These are phyloP conservation scores for Drosophila kambysellisi DNA, from an alignment of 2,888 invertebrate species.

Conservation along the genomic window DNA sequence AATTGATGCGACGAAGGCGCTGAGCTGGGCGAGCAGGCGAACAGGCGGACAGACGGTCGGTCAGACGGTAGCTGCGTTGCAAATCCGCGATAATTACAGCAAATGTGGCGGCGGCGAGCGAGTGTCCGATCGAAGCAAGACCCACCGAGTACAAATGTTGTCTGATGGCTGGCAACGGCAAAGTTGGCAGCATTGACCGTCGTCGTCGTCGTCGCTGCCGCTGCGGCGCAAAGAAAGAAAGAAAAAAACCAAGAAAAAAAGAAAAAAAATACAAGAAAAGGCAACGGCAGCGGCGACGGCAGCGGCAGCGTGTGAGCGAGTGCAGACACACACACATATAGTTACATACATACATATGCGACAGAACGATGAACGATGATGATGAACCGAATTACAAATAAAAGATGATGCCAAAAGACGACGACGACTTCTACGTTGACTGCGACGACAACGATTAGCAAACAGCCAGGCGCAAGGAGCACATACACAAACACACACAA, in stretches of 20 bases:
- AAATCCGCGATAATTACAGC: conserved; percentile 63
- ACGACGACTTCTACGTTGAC: conserved; percentile 78
- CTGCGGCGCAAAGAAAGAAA: conserved; percentile 67
- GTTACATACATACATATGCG: conserved; percentile 70
- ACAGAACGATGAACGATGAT: conserved; percentile 84
- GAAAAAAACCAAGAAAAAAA: conserved; percentile 54
- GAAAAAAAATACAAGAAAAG: conserved; percentile 57
- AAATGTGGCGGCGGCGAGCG: conserved; percentile 64
- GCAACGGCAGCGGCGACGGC: conserved; percentile 44
- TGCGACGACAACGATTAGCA: conserved; percentile 84
- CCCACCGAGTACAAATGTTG: conserved; percentile 83
- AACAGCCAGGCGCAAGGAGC: conserved; percentile 78
- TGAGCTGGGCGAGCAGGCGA: not conserved
- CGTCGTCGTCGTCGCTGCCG: conserved; percentile 65
- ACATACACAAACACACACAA: conserved; percentile 52
- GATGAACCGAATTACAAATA: conserved; percentile 85
- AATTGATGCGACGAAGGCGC: conserved; percentile 33
- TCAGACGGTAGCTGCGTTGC: conserved; percentile 4
- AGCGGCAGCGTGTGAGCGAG: conserved; percentile 60
- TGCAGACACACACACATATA: conserved; percentile 37
- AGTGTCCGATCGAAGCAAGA: conserved; percentile 78
- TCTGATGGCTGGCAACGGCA: conserved; percentile 80
- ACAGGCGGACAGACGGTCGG: not conserved
- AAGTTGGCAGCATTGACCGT: conserved; percentile 80
- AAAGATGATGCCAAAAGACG: conserved; percentile 84